Evolutionary conservation across 2,113 vertebrate species (phyloP).

Genomic region (Mixornis gularis): DNA sequence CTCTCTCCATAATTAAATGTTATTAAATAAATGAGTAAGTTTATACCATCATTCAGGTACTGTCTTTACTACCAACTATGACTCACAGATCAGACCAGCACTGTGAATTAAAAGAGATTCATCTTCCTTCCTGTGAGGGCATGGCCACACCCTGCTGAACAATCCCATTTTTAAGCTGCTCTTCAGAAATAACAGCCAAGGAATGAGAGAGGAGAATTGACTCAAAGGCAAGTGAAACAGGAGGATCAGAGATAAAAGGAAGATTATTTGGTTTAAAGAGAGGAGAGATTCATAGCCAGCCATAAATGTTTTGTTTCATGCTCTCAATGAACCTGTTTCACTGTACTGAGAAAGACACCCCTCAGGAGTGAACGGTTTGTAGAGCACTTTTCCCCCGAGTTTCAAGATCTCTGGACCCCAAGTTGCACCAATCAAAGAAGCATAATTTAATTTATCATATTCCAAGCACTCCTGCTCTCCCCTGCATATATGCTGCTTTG

Average conservation of each 20-base stretch:
- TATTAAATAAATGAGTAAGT: conserved; percentile 31
- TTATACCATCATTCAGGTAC: conserved; percentile 22
- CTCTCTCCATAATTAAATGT: background rate
- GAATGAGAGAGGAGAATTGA: background rate
- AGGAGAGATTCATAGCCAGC: background rate
- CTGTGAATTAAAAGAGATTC: background rate
- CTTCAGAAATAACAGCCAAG: background rate
- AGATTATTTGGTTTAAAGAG: background rate
- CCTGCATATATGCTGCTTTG: accelerated
- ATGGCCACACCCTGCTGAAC: background rate
- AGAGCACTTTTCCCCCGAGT: background rate
- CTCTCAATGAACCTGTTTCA: background rate
- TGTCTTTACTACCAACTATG: background rate
- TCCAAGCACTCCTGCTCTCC: background rate
- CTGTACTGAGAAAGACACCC: background rate
- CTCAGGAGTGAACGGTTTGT: background rate
- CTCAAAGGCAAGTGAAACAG: background rate
- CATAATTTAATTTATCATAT: background rate
- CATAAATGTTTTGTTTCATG: background rate
- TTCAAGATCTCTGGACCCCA: background rate
- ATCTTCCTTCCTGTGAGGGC: background rate
- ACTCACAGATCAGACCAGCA: background rate
- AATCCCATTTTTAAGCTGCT: background rate
- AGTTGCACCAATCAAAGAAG: background rate
- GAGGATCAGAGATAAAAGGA: background rate